Conservation (phyloP, 2,113 vertebrate species). For the Bostrychus sinensis region DNA sequence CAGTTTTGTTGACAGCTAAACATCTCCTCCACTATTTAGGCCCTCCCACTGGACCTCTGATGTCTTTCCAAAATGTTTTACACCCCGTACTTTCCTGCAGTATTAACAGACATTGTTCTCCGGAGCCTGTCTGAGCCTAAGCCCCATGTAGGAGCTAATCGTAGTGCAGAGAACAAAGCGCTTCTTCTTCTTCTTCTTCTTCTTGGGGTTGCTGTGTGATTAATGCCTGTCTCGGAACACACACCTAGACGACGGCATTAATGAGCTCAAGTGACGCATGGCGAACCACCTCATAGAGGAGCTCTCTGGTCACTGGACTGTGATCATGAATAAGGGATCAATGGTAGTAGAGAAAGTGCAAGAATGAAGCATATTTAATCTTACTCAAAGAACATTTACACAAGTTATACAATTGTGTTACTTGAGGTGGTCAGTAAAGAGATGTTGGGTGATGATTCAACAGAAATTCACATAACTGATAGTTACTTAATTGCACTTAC, state of each 20-base stretch:
- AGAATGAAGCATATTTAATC: not conserved
- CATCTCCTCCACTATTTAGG: constrained; percentile 28
- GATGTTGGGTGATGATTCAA: no score
- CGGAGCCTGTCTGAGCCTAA: constrained; percentile 35
- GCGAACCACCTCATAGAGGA: not conserved
- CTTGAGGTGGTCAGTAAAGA: no score
- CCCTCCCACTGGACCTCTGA: constrained; percentile 17
- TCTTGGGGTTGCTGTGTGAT: constrained; percentile 25
- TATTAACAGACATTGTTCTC: constrained; percentile 36
- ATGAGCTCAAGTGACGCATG: constrained; percentile 27
- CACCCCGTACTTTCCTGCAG: constrained; percentile 31
- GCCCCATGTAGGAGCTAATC: constrained; percentile 24
- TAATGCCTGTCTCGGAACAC: constrained; percentile 55
- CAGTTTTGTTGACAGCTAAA: constrained; percentile 51
- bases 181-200: constrained; percentile 3
- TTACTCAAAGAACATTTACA: no score
- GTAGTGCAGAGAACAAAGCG: constrained; percentile 32
- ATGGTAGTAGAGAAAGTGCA: constrained; percentile 38
- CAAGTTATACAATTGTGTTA: no score
- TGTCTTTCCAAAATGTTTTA: constrained; percentile 30
- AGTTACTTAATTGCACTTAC: no score
- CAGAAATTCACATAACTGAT: no score
- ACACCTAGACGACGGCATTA: constrained; percentile 47
- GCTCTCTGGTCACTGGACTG: constrained; percentile 44
- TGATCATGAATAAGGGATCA: constrained; percentile 56